Conservation (phyloP, 92 coral and sea anemone genomes). For the Galaxea fascicularis region DNA sequence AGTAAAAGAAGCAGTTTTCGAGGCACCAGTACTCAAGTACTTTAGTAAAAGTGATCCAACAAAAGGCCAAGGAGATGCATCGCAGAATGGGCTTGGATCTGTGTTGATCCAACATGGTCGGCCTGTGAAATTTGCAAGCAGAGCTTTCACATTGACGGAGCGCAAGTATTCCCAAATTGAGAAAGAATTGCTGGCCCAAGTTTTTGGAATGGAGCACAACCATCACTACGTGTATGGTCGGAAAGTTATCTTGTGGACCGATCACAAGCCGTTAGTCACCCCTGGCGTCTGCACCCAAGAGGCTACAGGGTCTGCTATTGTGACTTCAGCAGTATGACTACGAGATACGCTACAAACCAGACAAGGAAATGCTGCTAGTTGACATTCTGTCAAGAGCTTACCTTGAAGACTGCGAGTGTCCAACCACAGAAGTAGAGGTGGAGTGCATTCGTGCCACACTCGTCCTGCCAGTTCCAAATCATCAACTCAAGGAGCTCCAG, state of each 20-base stretch:
- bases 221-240: no score
- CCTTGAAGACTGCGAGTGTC: constrained; percentile 6
- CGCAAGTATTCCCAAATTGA: no score
- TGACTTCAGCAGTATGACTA: constrained; percentile 63
- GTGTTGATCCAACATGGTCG: no score
- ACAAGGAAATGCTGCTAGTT: constrained; percentile 50
- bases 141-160: not conserved
- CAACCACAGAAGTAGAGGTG: constrained; percentile 36
- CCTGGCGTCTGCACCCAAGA: constrained; percentile 57
- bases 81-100: no score
- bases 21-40: no score
- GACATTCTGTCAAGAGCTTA: constrained; percentile 68
- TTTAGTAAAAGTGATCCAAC: no score
- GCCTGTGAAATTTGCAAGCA: not conserved
- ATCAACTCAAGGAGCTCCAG: no score
- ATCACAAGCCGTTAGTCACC: constrained; percentile 72
- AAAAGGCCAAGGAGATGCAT: no score
- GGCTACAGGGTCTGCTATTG: constrained; percentile 55
- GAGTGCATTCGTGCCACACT: constrained; percentile 54
- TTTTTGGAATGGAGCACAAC: no score
- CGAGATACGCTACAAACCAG: constrained; percentile 62
- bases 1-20: no score
- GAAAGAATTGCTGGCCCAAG: no score
- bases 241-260: constrained; percentile 53
- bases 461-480: constrained; percentile 54